Conservation (phyloP, 2,797 vertebrate species). For the Eleutherodactylus coqui region DNA sequence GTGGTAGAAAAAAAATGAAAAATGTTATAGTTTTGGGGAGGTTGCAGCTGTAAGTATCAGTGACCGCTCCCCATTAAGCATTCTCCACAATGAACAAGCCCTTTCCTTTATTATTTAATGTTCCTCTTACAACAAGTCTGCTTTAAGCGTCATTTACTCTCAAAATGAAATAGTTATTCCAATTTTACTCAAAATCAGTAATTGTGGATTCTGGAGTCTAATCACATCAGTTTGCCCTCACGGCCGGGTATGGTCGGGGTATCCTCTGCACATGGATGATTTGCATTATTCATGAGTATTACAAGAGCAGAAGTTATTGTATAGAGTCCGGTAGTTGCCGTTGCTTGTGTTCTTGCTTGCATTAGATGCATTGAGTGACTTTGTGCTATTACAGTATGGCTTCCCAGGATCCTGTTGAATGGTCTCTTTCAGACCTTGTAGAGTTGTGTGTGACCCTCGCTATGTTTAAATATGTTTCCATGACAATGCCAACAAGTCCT, state of each 20-base stretch:
- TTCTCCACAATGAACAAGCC: neutral
- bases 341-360: neutral
- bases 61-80: too few species aligned
- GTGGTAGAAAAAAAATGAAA: too few species aligned
- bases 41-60: too few species aligned
- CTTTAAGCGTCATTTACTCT: neutral
- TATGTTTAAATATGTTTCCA: constrained; percentile 14
- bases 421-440: neutral
- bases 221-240: neutral
- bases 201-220: neutral
- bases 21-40: too few species aligned
- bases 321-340: neutral
- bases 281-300: neutral
- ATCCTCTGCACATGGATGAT: neutral
- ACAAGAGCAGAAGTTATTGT: neutral
- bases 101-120: neutral
- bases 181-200: neutral
- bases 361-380: neutral
- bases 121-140: neutral
- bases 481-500: neutral
- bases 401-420: neutral
- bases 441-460: neutral
- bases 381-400: neutral
- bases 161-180: neutral
- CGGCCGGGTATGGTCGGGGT: neutral